Percentiles rank a stretch among this genome's conserved stretches.
These are phyloP conservation scores for Mormyrops boulengeri DNA, from an alignment of 2,797 vertebrate genomes.

Conservation along the genomic window DNA sequence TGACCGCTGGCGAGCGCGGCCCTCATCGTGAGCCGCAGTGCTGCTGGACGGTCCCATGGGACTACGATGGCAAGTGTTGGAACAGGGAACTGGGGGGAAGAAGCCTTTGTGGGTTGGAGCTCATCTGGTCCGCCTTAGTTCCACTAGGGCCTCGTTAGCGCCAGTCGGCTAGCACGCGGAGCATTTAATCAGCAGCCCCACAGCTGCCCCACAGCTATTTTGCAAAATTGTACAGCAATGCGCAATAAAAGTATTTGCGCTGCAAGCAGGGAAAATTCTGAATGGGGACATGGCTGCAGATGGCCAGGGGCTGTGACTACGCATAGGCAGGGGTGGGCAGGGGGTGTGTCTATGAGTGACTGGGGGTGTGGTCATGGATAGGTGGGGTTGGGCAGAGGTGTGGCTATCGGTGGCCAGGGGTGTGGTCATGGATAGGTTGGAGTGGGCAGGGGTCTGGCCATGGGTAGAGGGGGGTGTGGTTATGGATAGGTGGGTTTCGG, in stretches of 20 bases:
- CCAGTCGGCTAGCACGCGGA: background rate
- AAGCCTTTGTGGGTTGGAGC: background rate
- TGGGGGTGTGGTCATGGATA: background rate
- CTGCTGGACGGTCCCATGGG: constrained; percentile 1
- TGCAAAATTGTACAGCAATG: background rate
- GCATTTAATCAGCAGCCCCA: background rate
- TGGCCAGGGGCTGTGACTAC: background rate
- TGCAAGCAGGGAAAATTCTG: background rate
- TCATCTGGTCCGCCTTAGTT: background rate
- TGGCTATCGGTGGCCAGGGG: background rate
- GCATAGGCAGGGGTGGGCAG: background rate
- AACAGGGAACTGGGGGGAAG: background rate
- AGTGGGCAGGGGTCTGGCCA: background rate
- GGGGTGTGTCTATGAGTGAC: background rate
- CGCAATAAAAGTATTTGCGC: background rate
- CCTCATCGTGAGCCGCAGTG: background rate
- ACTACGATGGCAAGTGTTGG: background rate
- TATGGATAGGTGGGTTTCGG: too few relatives aligned
- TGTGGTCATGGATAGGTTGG: background rate
- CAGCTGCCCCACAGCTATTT: background rate
- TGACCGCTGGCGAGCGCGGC: constrained; percentile 19
- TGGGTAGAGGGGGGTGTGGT: background rate
- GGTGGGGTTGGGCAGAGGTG: background rate
- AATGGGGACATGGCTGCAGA: background rate
- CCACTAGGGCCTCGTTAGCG: background rate